Evolutionary conservation across 2,113 vertebrate genomes (phyloP).

Genomic region (Chionodraco myersi): DNA sequence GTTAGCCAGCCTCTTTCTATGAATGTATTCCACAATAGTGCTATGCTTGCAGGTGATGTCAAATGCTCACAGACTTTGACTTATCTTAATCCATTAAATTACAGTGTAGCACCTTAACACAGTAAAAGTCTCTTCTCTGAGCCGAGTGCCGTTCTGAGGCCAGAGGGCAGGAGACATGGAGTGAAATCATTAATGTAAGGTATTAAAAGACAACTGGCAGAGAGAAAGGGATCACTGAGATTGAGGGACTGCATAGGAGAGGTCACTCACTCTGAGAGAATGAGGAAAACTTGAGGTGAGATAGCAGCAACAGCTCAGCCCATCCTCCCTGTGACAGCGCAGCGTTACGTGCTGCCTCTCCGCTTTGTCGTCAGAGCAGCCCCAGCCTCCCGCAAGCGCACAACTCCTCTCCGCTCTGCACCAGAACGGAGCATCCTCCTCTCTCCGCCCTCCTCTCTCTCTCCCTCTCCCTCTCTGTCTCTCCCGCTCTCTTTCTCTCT

Average conservation of each 20-base stretch:
- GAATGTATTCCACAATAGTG: background rate
- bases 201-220: conserved; percentile 12
- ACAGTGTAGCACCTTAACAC: background rate
- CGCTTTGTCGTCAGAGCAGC: conserved; percentile 75
- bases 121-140: background rate
- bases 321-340: conserved; percentile 69
- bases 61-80: background rate
- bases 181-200: conserved; percentile 16
- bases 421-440: conserved; percentile 78
- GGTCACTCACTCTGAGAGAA: conserved; percentile 43
- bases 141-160: background rate
- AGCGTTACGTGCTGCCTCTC: conserved; percentile 69
- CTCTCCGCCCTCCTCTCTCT: conserved; percentile 56
- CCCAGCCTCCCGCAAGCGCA: conserved; percentile 68
- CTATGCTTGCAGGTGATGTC: background rate
- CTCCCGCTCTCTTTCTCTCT: conserved; percentile 15
- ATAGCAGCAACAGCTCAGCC: conserved; percentile 54
- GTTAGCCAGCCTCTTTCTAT: background rate
- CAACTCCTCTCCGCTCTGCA: conserved; percentile 78
- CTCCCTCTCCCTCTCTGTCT: conserved; percentile 36
- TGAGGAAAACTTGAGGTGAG: conserved; percentile 41
- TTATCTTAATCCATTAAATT: background rate
- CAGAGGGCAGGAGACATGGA: background rate
- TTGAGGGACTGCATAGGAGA: conserved; percentile 35
- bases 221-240: conserved; percentile 13